Base-by-base conservation (phyloP, 2,888 invertebrate species). In the Leptinotarsa rubiginosa region DNA sequence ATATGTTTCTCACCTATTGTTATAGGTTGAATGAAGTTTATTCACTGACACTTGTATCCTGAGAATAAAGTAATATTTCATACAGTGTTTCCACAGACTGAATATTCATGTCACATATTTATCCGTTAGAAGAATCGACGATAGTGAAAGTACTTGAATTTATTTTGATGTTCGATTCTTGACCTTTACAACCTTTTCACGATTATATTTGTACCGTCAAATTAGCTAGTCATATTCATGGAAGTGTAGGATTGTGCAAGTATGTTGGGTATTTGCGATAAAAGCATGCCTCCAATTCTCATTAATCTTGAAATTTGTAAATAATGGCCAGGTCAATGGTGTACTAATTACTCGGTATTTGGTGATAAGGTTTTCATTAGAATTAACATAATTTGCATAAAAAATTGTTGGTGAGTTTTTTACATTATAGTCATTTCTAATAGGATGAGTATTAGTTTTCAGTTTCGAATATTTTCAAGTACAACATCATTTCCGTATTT, bases 291-390 rank as follows among this genome's bases (percentile, higher is more conserved):
- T 56, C 22, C 22, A 25, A 2, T 22, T 22, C 56, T 56, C 22
- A 56, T 56, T 22, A 18, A 4, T 20, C 3, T 13, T 12, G 7
- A 56, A 56, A 22, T 56, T 56, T 56, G 56, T 56, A 56, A 56
- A 56, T 56, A 22, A 56, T 25, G 22, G 56, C 13, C 56, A 20
- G 56, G 56, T 56, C 25, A 56, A 56, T 22, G 56, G 18, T 56
- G 13, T 56, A 56, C 56, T 56, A 56, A 56, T 56, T 22, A 56
- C 22, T 22, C 10, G 5, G 56, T 20, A 56, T 56, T 56, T 10
- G 18, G 18, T 13, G 52, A 20, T 20, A 18, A 2, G 12, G 18
- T 18, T 18, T 18, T 18, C 18, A 52, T 52, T 18, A 10, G 7
- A 52, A 56, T 22, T 1, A 25, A 20, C 56, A 15, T 56, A 16